Evolutionary conservation across 2,888 invertebrate species (phyloP), one percentile per base, ranked within the genome.

Genomic region (Neoaliturus tenellus): DNA sequence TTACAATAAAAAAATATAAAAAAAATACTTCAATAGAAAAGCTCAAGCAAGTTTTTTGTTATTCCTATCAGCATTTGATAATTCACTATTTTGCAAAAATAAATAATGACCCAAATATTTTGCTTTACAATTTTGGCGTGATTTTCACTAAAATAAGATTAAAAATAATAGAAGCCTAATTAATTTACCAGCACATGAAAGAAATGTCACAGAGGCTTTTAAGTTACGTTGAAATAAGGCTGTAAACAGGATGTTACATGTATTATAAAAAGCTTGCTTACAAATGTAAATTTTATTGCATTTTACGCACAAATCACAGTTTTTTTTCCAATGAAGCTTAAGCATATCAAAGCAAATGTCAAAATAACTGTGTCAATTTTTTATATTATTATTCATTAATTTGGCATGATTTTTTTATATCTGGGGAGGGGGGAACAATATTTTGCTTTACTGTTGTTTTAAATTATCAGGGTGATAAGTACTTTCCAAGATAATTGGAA

Each of bases 21-120:
- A 39, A 25, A 67, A n/a, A 58, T 10, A 31, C 17, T 39, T 71
- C 25, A 20, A 25, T 71, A 14, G 39, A 39, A n/a, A 39, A 39
- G 71, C 71, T 71, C 71, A 71, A 39, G 71, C 62, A 62, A 20
- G 23, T 51, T 23, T 51, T 20, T 48, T 51, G 3, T 55, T 55
- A 55, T 25, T 14, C 10, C 20, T n/a, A 62, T 62, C 28, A 62
- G 62, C 62, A 31, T 2, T 62, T 28, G 28, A 62, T 2, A 28
- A 28, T 31, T 28, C 1, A 62, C 28, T 62, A 23, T n/a, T n/a
- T n/a, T n/a, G n/a, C n/a, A n/a, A n/a, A n/a, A n/a, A n/a, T n/a
- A n/a, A n/a, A n/a, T n/a, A n/a, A n/a, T n/a, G n/a, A n/a, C n/a
- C n/a, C n/a, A n/a, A 31, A 62, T 62, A 28, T 55, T 55, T 51